Conservation (phyloP, 1,140 invertebrate genomes). For the Homalodisca vitripennis region DNA sequence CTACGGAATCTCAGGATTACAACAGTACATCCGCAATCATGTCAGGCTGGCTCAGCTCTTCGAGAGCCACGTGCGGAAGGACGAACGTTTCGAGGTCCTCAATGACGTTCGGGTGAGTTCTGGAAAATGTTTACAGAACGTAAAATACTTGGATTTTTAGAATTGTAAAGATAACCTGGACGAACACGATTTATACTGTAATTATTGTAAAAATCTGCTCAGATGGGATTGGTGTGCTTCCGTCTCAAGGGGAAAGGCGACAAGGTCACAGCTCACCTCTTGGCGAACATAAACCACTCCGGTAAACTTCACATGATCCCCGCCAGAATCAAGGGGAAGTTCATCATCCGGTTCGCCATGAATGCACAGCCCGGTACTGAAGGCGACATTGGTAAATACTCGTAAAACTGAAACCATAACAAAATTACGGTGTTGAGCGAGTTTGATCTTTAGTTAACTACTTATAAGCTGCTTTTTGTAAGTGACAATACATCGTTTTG, state of each 20-base stretch:
- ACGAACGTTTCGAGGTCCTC: slow-evolving; percentile 79
- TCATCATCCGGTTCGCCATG: slow-evolving; percentile 81
- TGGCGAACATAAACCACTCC: slow-evolving; percentile 84
- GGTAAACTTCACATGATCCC: slow-evolving; percentile 91
- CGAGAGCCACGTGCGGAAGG: slow-evolving; percentile 69
- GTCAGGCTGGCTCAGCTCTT: slow-evolving; percentile 84
- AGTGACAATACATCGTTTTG: no score
- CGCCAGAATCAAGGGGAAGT: slow-evolving; percentile 72
- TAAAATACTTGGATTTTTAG: not conserved
- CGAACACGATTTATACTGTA: no score
- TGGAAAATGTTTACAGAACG: not conserved
- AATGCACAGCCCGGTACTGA: slow-evolving; percentile 76
- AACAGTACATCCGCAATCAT: slow-evolving; percentile 83
- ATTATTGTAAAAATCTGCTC: no score
- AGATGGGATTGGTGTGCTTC: slow-evolving; percentile 67
- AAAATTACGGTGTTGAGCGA: no score
- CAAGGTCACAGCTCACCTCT: slow-evolving; percentile 72
- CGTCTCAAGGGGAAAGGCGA: slow-evolving; percentile 66
- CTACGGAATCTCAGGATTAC: slow-evolving; percentile 80
- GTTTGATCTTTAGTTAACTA: no score
- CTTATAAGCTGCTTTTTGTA: no score
- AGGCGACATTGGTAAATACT: slow-evolving; percentile 64
- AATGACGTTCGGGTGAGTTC: slow-evolving; percentile 70
- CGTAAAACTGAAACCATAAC: no score
- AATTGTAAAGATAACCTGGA: no score